Evolutionary conservation across 2,797 vertebrate species (phyloP), one percentile per base, ranked within the genome.

Genomic region (Rhodeus uyekii): DNA sequence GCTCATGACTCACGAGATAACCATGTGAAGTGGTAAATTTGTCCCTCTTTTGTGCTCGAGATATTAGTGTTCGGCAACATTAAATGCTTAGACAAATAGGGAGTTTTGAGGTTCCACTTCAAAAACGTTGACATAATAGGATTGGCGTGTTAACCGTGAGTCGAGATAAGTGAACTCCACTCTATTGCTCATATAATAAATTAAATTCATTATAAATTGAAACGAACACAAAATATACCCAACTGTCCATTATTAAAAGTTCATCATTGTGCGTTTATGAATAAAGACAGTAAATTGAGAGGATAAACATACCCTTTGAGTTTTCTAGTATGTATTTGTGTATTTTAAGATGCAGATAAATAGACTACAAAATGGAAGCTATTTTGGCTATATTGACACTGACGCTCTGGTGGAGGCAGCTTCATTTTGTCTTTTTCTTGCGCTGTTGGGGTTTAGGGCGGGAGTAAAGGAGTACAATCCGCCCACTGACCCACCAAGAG

Each of bases 381-480:
- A 42, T 71, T 39, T 63, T 83, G 64, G 69, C 76, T 65, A 5
- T 3, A 38, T 29, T 77, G 81, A 64, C 84, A 58, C 67, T 88
- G 76, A 36, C 67, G 71, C 87, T 88, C 32, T 55, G 44, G 34
- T 18, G 34, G 14, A 42, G 24, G 36, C 36, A 74, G 8, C 8
- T 16, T 74, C 2, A 63, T 78, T 58, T 50, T 22, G 22, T 68
- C 63, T 76, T 82, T 64, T 36, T 36, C 34, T 78, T 77, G n/a
- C 42, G 55, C 73, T 90, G 81, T 87, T 91, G 88, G 90, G 88
- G 88, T 38, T 69, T 75, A 82, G 88, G 88, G 91, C 87, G 87
- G 86, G 85, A 90, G 81, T 81, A 82, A 58, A 58, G 71, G 80
- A 48, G 63, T 65, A 64, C 81, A 75, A 83, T 29, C 82, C 32